Percentiles rank a stretch among this genome's conserved stretches.
These are phyloP conservation scores for Acromyrmex charruanus DNA, from an alignment of 1,140 invertebrate species.

Conservation along the genomic window DNA sequence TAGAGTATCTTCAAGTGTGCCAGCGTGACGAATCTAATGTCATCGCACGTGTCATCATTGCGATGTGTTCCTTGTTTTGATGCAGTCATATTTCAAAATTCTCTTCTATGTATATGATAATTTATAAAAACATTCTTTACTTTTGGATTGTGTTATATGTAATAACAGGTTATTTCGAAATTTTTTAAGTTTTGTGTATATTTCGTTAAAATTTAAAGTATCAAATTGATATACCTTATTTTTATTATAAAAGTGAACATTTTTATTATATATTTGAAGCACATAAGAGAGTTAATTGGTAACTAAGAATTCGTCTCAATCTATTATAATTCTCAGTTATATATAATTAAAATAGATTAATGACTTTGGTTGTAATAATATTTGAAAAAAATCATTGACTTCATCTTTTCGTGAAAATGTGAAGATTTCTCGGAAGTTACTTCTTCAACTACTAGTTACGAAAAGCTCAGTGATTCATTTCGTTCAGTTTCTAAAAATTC, in stretches of 20 bases:
- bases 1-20: conserved; percentile 14
- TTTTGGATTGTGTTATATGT: not conserved
- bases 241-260: not conserved
- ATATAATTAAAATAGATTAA: not conserved
- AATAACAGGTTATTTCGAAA: not conserved
- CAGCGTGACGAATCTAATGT: conserved; percentile 32
- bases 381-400: not conserved
- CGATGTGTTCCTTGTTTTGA: not conserved
- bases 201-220: not conserved
- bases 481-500: conserved; percentile 1
- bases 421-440: not conserved
- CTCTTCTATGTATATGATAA: not conserved
- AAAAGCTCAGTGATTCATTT: conserved; percentile 31
- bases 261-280: not conserved
- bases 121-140: not conserved
- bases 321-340: not conserved
- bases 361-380: not conserved
- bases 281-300: not conserved
- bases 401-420: not conserved
- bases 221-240: not conserved
- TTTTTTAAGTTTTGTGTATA: not conserved
- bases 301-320: not conserved
- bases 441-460: not conserved
- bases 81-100: conserved; percentile 8
- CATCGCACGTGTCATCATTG: not conserved